Conservation (phyloP, 2,113 vertebrate species). For the Charina bottae region DNA sequence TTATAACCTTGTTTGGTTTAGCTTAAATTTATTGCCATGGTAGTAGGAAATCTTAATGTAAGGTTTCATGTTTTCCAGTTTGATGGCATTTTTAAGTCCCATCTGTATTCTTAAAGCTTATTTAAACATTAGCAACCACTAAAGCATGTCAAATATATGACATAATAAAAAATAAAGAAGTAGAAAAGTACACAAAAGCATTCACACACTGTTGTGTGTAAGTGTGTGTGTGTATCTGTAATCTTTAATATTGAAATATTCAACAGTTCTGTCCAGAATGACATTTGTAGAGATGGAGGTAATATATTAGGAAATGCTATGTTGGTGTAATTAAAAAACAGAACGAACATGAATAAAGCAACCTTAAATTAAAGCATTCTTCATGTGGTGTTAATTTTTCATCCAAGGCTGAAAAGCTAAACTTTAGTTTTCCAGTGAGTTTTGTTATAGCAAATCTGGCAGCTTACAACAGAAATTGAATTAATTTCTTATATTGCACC, state of each 20-base stretch:
- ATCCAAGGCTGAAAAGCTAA: neutral
- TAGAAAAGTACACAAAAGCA: neutral
- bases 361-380: neutral
- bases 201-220: neutral
- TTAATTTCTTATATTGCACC: neutral
- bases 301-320: neutral
- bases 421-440: neutral
- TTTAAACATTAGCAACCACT: neutral
- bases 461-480: neutral
- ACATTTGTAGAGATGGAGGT: neutral
- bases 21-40: slow-evolving; percentile 51
- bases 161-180: neutral
- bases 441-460: neutral
- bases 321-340: neutral
- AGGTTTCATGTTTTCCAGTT: slow-evolving; percentile 30
- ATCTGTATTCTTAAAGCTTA: neutral
- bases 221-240: neutral
- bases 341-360: neutral
- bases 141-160: neutral
- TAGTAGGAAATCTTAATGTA: slow-evolving; percentile 52
- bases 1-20: slow-evolving; percentile 55
- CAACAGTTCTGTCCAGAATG: neutral
- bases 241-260: neutral
- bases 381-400: neutral
- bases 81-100: slow-evolving; percentile 11